Base-by-base conservation (phyloP, 2,888 invertebrate genomes). In the Isoperla grammatica region DNA sequence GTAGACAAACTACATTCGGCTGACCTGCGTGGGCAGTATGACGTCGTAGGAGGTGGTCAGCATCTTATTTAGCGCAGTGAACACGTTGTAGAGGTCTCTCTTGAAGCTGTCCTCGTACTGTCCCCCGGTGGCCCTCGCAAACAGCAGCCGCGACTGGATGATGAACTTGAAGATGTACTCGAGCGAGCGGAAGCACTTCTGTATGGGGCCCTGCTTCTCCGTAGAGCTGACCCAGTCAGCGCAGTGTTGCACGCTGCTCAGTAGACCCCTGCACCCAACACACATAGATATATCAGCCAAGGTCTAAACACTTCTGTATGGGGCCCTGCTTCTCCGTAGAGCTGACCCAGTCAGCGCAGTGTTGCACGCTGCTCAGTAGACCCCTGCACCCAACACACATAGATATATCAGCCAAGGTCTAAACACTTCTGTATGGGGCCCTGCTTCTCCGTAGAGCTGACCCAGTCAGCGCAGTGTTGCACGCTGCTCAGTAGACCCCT, bases 81-180 rank as follows among this genome's bases (percentile, higher is more conserved):
- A 84, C 0, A 95, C 86, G 43, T 87, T 86, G 65, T 90, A 84
- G 13, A 95, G 81, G 71, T 94, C 93, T 13, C 87, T 73, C 9
- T 87, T 78, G 71, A 95, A 95, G 68, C 88, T 88, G 69, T 94
- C 94, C 70, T 93, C 93, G 70, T 88, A 90, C 73, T 91, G 88
- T 0, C 91, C 92, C 8, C 90, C 90, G 0, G 91, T 93, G 0
- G 93, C 93, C 15, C 90, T 79, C 0, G 90, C 85, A 76, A 93
- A 94, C 40, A 94, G 71, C 40, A 89, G 73, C 5, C 93, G 80
- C 43, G 95, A 95, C 67, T 95, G 90, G 39, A 95, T 94, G 1
- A 95, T 89, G 68, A 96, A 83, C 65, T 95, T 90, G 75, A 95
- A 93, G 66, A 96, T 91, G 63, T 93, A 94, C 71, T 95, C 95